Conservation (phyloP, 2,888 invertebrate species). For the Hydropsyche betteni region DNA sequence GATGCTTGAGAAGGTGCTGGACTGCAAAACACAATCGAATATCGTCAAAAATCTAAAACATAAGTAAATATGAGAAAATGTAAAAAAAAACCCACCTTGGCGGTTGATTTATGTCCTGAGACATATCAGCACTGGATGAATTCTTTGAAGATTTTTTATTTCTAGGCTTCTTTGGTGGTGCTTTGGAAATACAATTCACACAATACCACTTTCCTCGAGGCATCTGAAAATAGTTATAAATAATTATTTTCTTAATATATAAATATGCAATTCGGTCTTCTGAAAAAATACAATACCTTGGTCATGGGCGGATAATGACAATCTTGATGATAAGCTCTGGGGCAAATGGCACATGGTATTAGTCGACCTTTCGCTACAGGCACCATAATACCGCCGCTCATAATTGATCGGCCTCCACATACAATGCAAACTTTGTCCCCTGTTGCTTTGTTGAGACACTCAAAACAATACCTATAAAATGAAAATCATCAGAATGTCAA, state of each 20-base stretch:
- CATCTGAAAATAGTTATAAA: conserved; percentile 60
- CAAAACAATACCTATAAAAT: conserved; percentile 86
- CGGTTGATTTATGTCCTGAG: conserved; percentile 60
- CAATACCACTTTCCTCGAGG: conserved; percentile 92
- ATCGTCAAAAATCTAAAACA: conserved; percentile 39
- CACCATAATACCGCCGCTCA: conserved; percentile 59
- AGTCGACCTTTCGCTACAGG: conserved; percentile 67
- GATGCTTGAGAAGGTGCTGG: conserved; percentile 77
- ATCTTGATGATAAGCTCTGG: conserved; percentile 91
- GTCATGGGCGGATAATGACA: conserved; percentile 89
- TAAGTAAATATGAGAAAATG: conserved; percentile 45
- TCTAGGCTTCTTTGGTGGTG: conserved; percentile 77
- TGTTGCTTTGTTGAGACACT: conserved; percentile 92
- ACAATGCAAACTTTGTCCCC: conserved; percentile 94
- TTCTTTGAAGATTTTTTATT: conserved; percentile 62
- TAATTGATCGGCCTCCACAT: conserved; percentile 74
- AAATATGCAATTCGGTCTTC: background rate
- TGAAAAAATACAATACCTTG: conserved; percentile 60
- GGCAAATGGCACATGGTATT: conserved; percentile 89
- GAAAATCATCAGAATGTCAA: conserved; percentile 29
- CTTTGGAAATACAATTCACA: conserved; percentile 84
- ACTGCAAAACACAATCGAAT: conserved; percentile 57
- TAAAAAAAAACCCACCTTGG: conserved; percentile 57
- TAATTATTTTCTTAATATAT: conserved; percentile 24
- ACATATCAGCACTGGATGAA: conserved; percentile 44